Conservation (phyloP, 2,888 invertebrate species). For the Perizoma flavofasciatum region DNA sequence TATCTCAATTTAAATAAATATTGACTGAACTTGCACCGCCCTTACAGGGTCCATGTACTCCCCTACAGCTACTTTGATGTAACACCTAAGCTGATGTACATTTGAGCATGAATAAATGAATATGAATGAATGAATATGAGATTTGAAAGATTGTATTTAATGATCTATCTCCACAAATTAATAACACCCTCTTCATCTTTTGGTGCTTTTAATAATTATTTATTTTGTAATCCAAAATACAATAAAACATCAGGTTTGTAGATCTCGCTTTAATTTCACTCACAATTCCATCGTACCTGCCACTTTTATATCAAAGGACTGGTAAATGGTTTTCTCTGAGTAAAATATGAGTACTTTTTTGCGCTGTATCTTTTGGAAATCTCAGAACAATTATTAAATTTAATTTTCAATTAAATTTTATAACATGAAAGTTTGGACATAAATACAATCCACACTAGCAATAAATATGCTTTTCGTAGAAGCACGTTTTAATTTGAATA, state of each 20-base stretch:
- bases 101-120: too few species aligned
- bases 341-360: conserved; percentile 35
- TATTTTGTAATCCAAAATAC: conserved; percentile 8
- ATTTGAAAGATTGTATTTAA: too few species aligned
- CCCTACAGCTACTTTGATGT: too few species aligned
- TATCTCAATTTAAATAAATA: too few species aligned
- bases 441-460: conserved; percentile 3
- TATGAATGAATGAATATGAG: too few species aligned
- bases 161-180: too few species aligned
- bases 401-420: conserved; percentile 26
- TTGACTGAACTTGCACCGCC: too few species aligned
- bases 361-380: conserved; percentile 36
- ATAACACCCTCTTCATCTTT: not conserved
- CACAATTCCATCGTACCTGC: conserved; percentile 37
- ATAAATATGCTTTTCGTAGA: not conserved
- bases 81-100: too few species aligned
- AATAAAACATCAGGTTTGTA: conserved; percentile 28
- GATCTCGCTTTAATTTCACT: conserved; percentile 33
- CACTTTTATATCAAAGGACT: conserved; percentile 43
- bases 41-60: too few species aligned
- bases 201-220: conserved; percentile 3
- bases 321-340: conserved; percentile 41
- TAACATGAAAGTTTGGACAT: conserved; percentile 18
- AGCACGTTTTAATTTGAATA: not conserved
- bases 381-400: conserved; percentile 32